Conservation (phyloP, 2,888 invertebrate species). For the Platynereis dumerilii region DNA sequence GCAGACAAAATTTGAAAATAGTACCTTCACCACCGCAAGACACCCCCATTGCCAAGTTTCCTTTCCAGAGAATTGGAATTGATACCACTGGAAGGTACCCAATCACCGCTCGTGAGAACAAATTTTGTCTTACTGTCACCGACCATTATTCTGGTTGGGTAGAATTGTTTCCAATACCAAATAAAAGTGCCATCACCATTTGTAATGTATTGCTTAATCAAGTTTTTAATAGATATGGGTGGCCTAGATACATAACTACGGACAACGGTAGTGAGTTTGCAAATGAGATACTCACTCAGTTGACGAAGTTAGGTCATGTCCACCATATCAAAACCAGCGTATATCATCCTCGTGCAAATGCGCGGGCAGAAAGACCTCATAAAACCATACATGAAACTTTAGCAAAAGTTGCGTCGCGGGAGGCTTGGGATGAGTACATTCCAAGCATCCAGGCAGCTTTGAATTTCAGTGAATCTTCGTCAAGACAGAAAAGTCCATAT, state of each 20-base stretch:
- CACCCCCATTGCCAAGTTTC: not conserved
- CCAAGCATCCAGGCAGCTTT: not conserved
- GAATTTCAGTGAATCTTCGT: not conserved
- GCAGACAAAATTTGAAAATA: not conserved
- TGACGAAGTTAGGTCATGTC: not conserved
- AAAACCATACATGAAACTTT: not conserved
- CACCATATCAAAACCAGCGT: not conserved
- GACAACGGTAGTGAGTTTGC: not conserved
- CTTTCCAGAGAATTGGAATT: slow-evolving; percentile 1
- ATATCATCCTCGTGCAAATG: slow-evolving; percentile 5
- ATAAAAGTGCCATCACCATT: not conserved
- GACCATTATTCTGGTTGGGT: not conserved
- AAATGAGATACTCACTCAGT: not conserved
- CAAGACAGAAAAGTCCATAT: not conserved
- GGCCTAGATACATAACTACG: not conserved
- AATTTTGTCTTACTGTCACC: not conserved
- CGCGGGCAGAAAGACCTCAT: not conserved
- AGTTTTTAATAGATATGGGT: not conserved
- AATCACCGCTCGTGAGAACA: not conserved
- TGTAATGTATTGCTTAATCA: not conserved
- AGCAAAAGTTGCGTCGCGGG: not conserved
- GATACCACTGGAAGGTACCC: not conserved
- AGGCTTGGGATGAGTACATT: not conserved
- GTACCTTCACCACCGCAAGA: not conserved
- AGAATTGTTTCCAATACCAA: not conserved